phyloP scores from a whole-genome alignment of 2,113 vertebrate species.

The Gymnocephalus cernua region DNA sequence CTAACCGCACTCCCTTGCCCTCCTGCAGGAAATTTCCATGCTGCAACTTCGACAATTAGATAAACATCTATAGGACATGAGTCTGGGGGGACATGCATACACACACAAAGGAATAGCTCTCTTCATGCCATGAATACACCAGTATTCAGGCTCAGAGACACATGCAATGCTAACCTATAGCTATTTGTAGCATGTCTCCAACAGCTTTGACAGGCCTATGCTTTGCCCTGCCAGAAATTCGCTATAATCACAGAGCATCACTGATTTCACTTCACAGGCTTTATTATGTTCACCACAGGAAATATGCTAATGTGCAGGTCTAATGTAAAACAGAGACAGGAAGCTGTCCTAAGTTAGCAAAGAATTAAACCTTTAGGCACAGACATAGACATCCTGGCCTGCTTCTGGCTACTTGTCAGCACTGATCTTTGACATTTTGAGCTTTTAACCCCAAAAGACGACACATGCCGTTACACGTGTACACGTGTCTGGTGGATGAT shows the following conservation, averaged over 20 bases:
- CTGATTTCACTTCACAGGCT: constrained; percentile 53
- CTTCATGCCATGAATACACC: neutral
- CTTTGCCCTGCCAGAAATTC: constrained; percentile 48
- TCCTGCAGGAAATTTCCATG: constrained; percentile 19
- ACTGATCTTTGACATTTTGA: constrained; percentile 34
- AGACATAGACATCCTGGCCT: constrained; percentile 10
- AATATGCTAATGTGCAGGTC: constrained; percentile 25
- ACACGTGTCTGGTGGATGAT: no score
- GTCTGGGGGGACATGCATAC: neutral
- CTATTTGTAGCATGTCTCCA: constrained; percentile 45
- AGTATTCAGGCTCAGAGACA: constrained; percentile 12
- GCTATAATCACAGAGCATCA: constrained; percentile 47
- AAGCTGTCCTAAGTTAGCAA: neutral
- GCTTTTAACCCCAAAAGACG: constrained; percentile 25
- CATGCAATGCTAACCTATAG: constrained; percentile 19
- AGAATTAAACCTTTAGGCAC: neutral
- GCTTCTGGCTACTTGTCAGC: constrained; percentile 10
- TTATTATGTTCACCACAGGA: constrained; percentile 30
- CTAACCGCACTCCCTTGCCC: neutral
- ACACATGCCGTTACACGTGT: neutral
- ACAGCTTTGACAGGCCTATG: constrained; percentile 49
- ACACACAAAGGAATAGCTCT: neutral
- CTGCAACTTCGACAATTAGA: constrained; percentile 43
- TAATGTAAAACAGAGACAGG: constrained; percentile 38
- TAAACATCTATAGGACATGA: constrained; percentile 18